These are phyloP conservation scores for Omphaloscelis lunosa DNA, from an alignment of 2,888 invertebrate genomes.

Conservation along the genomic window DNA sequence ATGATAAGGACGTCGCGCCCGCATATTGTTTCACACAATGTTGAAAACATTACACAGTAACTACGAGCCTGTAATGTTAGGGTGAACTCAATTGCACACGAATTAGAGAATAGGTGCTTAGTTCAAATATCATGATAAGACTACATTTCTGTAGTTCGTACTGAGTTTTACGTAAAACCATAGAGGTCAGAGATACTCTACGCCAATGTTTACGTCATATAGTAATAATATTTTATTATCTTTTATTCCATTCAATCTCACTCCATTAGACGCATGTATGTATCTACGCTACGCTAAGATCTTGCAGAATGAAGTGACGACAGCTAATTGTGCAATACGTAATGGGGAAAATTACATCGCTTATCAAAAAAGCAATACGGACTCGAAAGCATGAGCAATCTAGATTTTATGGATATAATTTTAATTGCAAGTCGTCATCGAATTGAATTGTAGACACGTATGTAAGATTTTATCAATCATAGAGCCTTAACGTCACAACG, in stretches of 20 bases:
- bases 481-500: conserved; percentile 45
- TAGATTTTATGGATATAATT: conserved; percentile 30
- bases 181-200: not conserved
- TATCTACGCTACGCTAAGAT: conserved; percentile 5
- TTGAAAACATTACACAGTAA: conserved; percentile 60
- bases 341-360: conserved; percentile 4
- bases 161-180: conserved; percentile 1
- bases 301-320: not conserved
- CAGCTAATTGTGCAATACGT: not conserved
- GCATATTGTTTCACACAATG: conserved; percentile 71
- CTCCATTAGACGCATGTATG: not conserved
- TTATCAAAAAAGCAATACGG: conserved; percentile 31
- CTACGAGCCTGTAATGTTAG: conserved; percentile 55
- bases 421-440: conserved; percentile 53
- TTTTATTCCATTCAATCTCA: conserved; percentile 4
- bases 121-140: conserved; percentile 26
- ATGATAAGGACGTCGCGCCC: conserved; percentile 76
- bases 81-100: conserved; percentile 55
- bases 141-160: conserved; percentile 15
- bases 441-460: conserved; percentile 53
- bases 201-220: conserved; percentile 12
- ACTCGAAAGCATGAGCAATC: conserved; percentile 38
- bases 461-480: conserved; percentile 53
- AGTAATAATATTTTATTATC: conserved; percentile 10
- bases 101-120: conserved; percentile 55